phyloP scores from a whole-genome alignment of 2,797 vertebrate genomes.

The Buceros bicornis region DNA sequence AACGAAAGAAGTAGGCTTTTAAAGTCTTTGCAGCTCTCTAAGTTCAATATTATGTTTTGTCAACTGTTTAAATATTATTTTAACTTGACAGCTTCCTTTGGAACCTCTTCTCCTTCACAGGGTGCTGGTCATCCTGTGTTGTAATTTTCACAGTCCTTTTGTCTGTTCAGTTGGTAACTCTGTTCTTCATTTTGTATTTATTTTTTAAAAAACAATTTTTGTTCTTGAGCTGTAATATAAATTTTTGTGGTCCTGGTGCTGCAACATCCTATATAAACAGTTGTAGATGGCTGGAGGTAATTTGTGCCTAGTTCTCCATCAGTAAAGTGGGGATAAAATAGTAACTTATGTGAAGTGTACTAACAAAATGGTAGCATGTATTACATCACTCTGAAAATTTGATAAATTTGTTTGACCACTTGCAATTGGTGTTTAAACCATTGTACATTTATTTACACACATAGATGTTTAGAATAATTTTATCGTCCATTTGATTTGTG shows the following conservation, averaged over 20 bases:
- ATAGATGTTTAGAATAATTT: background rate
- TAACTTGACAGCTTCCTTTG: background rate
- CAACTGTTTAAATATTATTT: conserved; percentile 27
- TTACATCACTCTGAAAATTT: background rate
- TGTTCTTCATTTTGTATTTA: background rate
- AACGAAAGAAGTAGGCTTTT: background rate
- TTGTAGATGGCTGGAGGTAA: background rate
- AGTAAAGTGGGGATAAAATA: background rate
- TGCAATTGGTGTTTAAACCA: background rate
- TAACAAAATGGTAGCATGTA: background rate
- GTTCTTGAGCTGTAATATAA: background rate
- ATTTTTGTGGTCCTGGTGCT: background rate
- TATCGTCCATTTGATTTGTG: background rate
- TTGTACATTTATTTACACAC: background rate
- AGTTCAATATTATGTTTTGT: background rate
- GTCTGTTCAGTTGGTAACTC: background rate
- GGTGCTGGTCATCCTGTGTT: background rate
- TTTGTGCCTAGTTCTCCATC: background rate
- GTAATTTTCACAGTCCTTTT: background rate
- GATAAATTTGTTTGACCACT: background rate
- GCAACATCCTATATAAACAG: background rate
- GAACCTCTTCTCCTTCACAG: background rate
- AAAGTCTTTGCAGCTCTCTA: background rate
- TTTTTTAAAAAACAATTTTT: background rate
- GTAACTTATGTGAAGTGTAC: background rate